phyloP scores from a whole-genome alignment of 2,113 vertebrate genomes.

The Phalacrocorax carbo region DNA sequence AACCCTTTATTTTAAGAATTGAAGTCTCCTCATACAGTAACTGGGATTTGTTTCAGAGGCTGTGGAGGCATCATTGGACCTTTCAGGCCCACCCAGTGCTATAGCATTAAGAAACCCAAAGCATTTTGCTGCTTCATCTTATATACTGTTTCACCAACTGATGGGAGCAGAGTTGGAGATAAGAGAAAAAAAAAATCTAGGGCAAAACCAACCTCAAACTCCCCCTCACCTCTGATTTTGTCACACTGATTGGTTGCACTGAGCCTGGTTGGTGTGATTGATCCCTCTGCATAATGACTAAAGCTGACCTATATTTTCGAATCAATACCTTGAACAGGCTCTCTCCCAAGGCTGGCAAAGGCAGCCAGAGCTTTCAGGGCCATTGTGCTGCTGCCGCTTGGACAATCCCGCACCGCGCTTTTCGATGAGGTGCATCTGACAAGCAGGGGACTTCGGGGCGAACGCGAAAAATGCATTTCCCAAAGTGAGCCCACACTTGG shows the following conservation, averaged over 20 bases:
- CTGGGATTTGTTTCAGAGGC: neutral
- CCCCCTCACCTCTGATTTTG: constrained; percentile 34
- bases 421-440: accelerated
- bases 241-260: neutral
- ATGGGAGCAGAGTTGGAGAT: neutral
- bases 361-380: neutral
- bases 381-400: accelerated
- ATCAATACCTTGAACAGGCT: neutral
- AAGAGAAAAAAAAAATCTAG: neutral
- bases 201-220: neutral
- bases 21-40: too few relatives aligned
- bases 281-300: neutral
- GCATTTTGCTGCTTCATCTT: neutral
- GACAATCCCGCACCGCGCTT: accelerated
- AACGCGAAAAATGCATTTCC: accelerated
- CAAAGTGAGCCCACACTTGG: neutral
- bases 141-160: neutral
- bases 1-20: neutral
- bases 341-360: neutral
- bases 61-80: neutral
- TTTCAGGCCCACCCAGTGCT: neutral
- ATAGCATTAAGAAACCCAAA: neutral
- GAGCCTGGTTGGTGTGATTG: neutral
- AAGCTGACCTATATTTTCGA: neutral
- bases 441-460: neutral